Base-by-base conservation (phyloP, 2,888 invertebrate species). In the Lordiphosa fenestrarum region DNA sequence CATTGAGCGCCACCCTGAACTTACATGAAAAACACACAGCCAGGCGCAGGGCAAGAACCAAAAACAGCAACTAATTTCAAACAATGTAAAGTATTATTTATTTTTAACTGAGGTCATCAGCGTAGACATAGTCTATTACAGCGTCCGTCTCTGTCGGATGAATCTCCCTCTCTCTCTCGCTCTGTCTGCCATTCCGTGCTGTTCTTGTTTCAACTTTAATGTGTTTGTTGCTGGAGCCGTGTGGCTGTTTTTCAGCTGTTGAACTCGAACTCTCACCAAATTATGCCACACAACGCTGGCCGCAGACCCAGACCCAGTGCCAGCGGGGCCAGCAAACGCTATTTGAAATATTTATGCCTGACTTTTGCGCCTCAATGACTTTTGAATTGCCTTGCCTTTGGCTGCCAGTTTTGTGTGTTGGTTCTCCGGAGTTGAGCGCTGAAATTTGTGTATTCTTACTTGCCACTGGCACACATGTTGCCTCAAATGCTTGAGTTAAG, bases 281-380 rank as follows among this genome's bases (percentile, higher is more conserved):
- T 80, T 84, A 80, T 84, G 85, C 85, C 81, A 76, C 80, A 82
- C 70, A 84, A 68, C 57, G 57, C 10, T 41, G 30, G 39, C 52
- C 41, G 40, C 40, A 38, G 23, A 42, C 19, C 7, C 23, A 77
- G 63, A 58, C 60, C 81, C 63, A 72, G 58, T 66, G 67, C 67
- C 63, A 61, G 30, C 83, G 77, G 82, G 76, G 77, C 77, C 84
- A 78, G 63, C 80, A 80, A 84, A 67, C 83, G 82, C 66, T 84
- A 77, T 84, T 85, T 81, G 74, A 84, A 81, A 85, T 84, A 73
- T 80, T 81, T 81, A 85, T 81, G 82, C 84, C 84, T 81, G 81
- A 85, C 80, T 81, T 80, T 85, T 85, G 84, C 77, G 80, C 85
- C 85, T 81, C 85, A 81, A 81, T 81, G 81, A 81, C 85, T 81